Base-by-base conservation (phyloP, 2,113 vertebrate genomes). In the Edolisoma coerulescens region DNA sequence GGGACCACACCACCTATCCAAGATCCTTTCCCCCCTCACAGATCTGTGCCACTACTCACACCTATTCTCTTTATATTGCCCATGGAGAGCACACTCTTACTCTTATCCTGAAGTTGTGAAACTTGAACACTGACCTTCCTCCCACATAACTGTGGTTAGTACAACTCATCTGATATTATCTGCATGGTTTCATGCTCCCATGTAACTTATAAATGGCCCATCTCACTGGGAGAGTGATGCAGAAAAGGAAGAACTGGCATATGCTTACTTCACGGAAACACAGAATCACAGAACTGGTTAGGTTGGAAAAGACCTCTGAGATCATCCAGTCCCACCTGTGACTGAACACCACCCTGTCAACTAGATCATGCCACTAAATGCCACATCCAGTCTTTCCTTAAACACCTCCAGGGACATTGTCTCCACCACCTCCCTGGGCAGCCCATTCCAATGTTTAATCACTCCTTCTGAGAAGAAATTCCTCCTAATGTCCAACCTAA, bases 381-480 rank as follows among this genome's bases (percentile, higher is more conserved):
- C n/a, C 44, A 59, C 2, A 0, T 75, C 20, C 61, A 52, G 24
- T 39, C 61, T 18, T 67, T 60, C 28, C 39, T 60, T 35, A 47
- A 53, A 41, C 17, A 47, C 4, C 3, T 53, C 17, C 69, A 75
- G 45, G 30, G 17, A 26, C 0, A 0, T 4, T 32, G 69, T 17
- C 16, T 41, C 45, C 12, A 56, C 13, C 49, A 49, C 11, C 17
- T 49, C 19, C 30, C 9, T 26, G 20, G 28, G 69, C 5, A 45
- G 16, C 30, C 6, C 7, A 89, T 68, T 45, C 16, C 39, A 68
- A 15, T 27, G 13, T 68, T n/a, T 47, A 41, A n/a, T 60, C 24
- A n/a, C 21, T 21, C 9, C 11, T 82, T 75, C 45, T 60, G 28
- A 53, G n/a, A 68, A 89, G 20, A 89, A 68, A 68, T 47, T 53